Conservation (phyloP, 2,797 vertebrate genomes). For the Chaetodon trifasciatus region DNA sequence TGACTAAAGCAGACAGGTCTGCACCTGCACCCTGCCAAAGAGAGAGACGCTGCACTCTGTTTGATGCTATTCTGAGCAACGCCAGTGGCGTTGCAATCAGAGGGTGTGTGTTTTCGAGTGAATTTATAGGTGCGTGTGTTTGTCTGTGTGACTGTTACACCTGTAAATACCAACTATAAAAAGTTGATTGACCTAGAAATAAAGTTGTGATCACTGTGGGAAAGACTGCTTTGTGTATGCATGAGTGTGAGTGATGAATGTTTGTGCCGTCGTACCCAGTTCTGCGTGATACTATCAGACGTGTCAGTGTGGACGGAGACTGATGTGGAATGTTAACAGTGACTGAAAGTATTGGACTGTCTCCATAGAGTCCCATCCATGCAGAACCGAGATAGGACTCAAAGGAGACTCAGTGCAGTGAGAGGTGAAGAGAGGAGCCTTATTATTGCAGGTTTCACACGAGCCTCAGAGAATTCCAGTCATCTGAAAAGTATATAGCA, state of each 20-base stretch:
- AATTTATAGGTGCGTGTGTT: constrained; percentile 22
- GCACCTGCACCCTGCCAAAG: constrained; percentile 65
- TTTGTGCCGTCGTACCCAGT: constrained; percentile 42
- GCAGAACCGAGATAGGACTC: constrained; percentile 68
- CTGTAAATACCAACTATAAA: constrained; percentile 67
- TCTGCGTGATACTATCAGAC: constrained; percentile 72
- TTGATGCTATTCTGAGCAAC: constrained; percentile 79
- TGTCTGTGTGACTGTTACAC: constrained; percentile 42
- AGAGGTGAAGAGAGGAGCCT: constrained; percentile 41
- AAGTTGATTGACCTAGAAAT: constrained; percentile 47
- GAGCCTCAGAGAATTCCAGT: constrained; percentile 40
- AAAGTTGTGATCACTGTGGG: constrained; percentile 40
- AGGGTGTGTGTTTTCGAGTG: constrained; percentile 22
- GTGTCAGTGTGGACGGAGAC: constrained; percentile 67
- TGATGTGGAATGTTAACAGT: constrained; percentile 81
- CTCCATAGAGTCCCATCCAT: constrained; percentile 75
- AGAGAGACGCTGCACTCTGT: constrained; percentile 63
- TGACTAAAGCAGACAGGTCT: constrained; percentile 71
- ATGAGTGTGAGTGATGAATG: constrained; percentile 38
- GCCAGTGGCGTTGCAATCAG: constrained; percentile 63
- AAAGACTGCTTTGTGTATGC: constrained; percentile 6
- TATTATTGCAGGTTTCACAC: constrained; percentile 51
- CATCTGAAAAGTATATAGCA: constrained; percentile 33
- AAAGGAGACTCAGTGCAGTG: constrained; percentile 51
- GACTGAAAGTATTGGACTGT: constrained; percentile 76